A percentile compares a stretch with the other conserved stretches of the same genome.
phyloP scores from a whole-genome alignment of 2,888 invertebrate genomes.

The Chrysodeixis includens region DNA sequence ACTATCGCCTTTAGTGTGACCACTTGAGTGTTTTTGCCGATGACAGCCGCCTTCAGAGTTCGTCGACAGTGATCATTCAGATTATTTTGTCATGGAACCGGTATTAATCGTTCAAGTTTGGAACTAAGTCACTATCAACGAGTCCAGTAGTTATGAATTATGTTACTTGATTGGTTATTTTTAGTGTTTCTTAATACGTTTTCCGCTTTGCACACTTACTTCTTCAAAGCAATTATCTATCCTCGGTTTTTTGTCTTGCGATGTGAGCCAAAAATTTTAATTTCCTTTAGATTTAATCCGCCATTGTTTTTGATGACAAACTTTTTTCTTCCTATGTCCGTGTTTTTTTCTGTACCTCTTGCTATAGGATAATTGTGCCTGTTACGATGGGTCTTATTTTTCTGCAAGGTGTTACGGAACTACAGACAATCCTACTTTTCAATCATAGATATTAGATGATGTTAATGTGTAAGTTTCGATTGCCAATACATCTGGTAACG shows the following conservation, averaged over 20 bases:
- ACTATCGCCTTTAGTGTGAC: constrained; percentile 52
- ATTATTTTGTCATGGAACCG: constrained; percentile 80
- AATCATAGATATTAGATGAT: not conserved
- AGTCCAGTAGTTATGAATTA: constrained; percentile 41
- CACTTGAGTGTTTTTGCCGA: constrained; percentile 68
- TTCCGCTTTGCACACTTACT: not conserved
- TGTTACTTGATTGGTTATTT: constrained; percentile 21
- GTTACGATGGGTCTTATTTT: not conserved
- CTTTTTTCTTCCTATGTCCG: too few relatives aligned
- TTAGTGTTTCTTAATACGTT: too few relatives aligned
- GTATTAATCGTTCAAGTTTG: constrained; percentile 59
- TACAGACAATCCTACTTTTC: constrained; percentile 15
- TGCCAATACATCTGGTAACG: constrained; percentile 60
- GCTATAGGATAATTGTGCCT: too few relatives aligned
- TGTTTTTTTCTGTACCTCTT: too few relatives aligned
- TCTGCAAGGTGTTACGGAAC: not conserved
- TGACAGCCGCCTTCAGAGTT: constrained; percentile 70
- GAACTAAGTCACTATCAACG: constrained; percentile 51
- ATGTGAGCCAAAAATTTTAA: too few relatives aligned
- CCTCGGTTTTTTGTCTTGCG: too few relatives aligned
- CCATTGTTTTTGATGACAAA: too few relatives aligned
- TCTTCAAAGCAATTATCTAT: too few relatives aligned
- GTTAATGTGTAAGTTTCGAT: constrained; percentile 57
- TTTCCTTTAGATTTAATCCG: too few relatives aligned
- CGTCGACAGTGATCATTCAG: constrained; percentile 77